phyloP scores from a whole-genome alignment of 2,888 invertebrate species.

The Papilio gigon region DNA sequence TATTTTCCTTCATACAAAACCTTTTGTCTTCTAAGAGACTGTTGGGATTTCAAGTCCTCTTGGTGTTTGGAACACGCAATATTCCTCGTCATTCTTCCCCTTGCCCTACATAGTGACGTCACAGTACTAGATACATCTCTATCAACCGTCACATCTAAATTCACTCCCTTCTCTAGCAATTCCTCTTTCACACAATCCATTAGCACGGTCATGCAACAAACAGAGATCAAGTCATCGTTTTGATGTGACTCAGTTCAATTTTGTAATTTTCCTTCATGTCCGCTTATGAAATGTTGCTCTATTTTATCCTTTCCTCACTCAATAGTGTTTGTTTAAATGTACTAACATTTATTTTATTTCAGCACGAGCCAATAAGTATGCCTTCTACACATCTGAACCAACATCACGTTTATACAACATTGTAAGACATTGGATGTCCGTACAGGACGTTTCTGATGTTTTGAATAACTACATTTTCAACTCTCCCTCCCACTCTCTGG shows the following conservation, averaged over 20 bases:
- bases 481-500: too few relatives aligned
- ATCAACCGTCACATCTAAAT: too few relatives aligned
- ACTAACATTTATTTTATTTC: conserved; percentile 41
- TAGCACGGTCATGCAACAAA: too few relatives aligned
- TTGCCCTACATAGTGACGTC: too few relatives aligned
- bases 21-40: not conserved
- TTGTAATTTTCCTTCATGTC: not conserved
- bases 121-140: too few relatives aligned
- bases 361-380: conserved; percentile 32
- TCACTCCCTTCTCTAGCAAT: too few relatives aligned
- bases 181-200: too few relatives aligned
- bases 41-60: too few relatives aligned
- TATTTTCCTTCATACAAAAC: not conserved
- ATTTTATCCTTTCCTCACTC: conserved; percentile 19
- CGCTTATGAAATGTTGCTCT: conserved; percentile 26
- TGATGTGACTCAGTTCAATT: too few relatives aligned
- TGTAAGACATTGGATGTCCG: conserved; percentile 7
- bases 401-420: conserved; percentile 21
- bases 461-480: not conserved
- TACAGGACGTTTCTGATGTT: not conserved
- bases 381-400: conserved; percentile 29
- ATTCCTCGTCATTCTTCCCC: too few relatives aligned
- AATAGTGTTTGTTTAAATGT: not conserved
- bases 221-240: too few relatives aligned
- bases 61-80: too few relatives aligned